phyloP scores from a whole-genome alignment of 2,797 vertebrate species.

The Siniperca scherzeri region DNA sequence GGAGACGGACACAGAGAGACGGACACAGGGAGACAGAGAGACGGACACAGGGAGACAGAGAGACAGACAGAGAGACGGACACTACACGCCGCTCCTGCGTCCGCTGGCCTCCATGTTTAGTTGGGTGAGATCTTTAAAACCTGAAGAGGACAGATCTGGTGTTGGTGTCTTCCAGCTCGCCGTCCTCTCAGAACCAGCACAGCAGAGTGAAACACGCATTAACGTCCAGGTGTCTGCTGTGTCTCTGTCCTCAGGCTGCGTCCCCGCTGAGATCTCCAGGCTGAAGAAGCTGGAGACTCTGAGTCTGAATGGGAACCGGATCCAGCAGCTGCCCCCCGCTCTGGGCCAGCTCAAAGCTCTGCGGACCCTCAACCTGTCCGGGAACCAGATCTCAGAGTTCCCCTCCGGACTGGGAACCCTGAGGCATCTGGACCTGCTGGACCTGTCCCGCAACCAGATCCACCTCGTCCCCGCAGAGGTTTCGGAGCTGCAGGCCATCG shows the following conservation, averaged over 20 bases:
- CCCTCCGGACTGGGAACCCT: slow-evolving; percentile 90
- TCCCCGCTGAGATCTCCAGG: slow-evolving; percentile 92
- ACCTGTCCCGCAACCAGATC: slow-evolving; percentile 95
- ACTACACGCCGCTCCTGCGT: no score
- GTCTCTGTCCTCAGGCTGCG: slow-evolving; percentile 77
- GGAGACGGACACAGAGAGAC: no score
- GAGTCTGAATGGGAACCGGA: slow-evolving; percentile 90
- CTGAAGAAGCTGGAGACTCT: slow-evolving; percentile 96
- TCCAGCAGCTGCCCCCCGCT: slow-evolving; percentile 87
- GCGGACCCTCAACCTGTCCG: slow-evolving; percentile 91
- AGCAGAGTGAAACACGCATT: not conserved
- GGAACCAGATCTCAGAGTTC: slow-evolving; percentile 91
- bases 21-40: no score
- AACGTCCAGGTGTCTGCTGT: not conserved
- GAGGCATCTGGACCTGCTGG: slow-evolving; percentile 92
- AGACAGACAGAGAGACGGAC: no score
- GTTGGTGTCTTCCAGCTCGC: not conserved
- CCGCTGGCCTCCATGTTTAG: no score
- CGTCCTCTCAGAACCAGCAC: not conserved
- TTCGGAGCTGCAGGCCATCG: slow-evolving; percentile 92
- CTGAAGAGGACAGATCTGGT: not conserved
- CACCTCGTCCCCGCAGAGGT: slow-evolving; percentile 89
- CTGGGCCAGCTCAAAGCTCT: slow-evolving; percentile 91
- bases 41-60: no score
- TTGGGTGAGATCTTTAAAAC: no score